Evolutionary conservation across 2,888 invertebrate species (phyloP).

Genomic region (Campaea margaritaria): DNA sequence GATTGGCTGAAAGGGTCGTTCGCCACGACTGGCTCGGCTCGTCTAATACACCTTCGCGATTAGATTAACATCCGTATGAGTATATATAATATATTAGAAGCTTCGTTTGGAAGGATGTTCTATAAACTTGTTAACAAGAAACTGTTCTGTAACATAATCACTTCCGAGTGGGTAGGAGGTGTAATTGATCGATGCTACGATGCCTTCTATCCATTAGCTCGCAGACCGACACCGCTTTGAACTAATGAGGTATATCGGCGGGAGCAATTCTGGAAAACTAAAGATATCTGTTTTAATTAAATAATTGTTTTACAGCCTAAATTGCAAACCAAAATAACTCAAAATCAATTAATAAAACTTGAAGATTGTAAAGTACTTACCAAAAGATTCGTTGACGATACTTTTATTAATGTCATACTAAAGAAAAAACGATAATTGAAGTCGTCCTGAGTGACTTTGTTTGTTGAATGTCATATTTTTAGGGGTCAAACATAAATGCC

Average conservation of each 20-base stretch:
- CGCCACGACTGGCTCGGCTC: constrained; percentile 13
- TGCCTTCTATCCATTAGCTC: constrained; percentile 20
- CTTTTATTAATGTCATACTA: background rate
- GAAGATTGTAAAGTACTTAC: too few relatives aligned
- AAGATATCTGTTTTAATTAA: too few relatives aligned
- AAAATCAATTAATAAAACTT: too few relatives aligned
- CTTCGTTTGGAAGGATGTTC: constrained; percentile 12
- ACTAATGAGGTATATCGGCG: constrained; percentile 11
- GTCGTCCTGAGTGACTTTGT: constrained; percentile 28
- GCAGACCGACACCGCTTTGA: background rate
- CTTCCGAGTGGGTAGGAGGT: background rate
- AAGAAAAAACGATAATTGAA: background rate
- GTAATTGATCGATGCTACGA: constrained; percentile 6
- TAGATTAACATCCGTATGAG: constrained; percentile 20
- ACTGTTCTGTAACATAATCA: constrained; percentile 16
- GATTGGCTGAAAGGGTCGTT: constrained; percentile 32
- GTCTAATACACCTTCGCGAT: constrained; percentile 22
- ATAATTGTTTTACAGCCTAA: too few relatives aligned
- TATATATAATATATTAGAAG: background rate
- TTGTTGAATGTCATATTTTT: constrained; percentile 8
- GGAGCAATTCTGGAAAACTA: background rate
- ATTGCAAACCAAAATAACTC: too few relatives aligned
- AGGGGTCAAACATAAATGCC: constrained; percentile 13
- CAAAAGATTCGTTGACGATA: too few relatives aligned
- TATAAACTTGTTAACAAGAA: constrained; percentile 18